These are phyloP conservation scores for Rhogogaster chlorosoma DNA, from an alignment of 2,888 invertebrate species.

Conservation along the genomic window DNA sequence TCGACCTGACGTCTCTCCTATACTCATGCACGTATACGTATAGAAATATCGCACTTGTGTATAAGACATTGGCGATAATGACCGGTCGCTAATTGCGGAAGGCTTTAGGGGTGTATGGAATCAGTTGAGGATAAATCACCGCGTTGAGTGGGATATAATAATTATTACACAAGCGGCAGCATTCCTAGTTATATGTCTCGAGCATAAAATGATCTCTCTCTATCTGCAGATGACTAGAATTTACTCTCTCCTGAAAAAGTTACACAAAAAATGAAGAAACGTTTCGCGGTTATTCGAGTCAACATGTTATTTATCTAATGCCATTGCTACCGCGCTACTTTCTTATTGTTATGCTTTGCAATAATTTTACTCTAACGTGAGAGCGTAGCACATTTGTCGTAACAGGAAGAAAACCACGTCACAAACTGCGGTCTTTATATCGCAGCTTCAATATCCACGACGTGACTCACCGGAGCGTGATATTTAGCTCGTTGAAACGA, in stretches of 20 bases:
- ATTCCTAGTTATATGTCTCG: not conserved
- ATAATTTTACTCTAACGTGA: not conserved
- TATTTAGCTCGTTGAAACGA: not conserved
- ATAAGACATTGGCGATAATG: conserved; percentile 22
- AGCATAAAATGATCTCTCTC: not conserved
- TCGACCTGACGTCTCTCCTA: not conserved
- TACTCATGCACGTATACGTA: not conserved
- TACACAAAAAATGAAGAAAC: not conserved
- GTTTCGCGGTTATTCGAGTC: not conserved
- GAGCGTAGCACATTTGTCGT: not conserved
- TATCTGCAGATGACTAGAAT: not conserved
- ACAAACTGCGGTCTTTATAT: not conserved
- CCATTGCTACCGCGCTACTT: not conserved
- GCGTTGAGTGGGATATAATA: not conserved
- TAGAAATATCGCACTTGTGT: not conserved
- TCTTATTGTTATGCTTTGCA: not conserved
- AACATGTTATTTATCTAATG: not conserved
- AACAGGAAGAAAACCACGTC: not conserved
- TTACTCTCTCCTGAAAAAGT: not conserved
- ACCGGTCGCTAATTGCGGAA: conserved; percentile 21
- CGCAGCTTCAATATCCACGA: not conserved
- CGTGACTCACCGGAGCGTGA: not conserved
- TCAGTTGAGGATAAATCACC: conserved; percentile 21
- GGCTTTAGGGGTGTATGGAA: conserved; percentile 19
- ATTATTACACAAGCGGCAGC: not conserved